Evolutionary conservation across 37 sponge, comb jelly and placozoan genomes (phyloP).

Genomic region (Ephydatia muelleri): DNA sequence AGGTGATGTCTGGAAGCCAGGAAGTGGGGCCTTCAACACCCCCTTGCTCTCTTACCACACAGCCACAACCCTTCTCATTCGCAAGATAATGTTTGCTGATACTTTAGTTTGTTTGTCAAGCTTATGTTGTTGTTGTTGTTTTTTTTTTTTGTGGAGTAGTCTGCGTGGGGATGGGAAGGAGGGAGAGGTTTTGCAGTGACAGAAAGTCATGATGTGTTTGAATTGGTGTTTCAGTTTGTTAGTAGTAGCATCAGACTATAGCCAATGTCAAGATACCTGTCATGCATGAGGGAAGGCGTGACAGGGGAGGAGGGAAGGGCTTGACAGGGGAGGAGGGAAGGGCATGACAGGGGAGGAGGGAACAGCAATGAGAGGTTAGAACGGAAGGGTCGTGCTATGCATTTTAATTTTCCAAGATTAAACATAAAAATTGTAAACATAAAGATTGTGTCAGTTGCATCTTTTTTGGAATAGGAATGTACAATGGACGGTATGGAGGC

Average conservation of each 20-base stretch:
- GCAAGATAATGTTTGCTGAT: background rate
- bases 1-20: background rate
- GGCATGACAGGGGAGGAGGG: background rate
- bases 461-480: no score
- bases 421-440: no score
- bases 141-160: background rate
- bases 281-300: constrained; percentile 5
- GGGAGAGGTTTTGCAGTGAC: background rate
- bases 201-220: background rate
- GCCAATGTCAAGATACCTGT: background rate
- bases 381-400: no score
- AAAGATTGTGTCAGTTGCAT: no score
- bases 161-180: background rate
- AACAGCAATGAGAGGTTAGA: background rate
- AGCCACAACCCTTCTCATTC: background rate
- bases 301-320: background rate
- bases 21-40: background rate
- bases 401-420: no score
- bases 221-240: background rate
- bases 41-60: background rate
- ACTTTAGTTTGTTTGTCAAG: no score
- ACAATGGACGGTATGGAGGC: no score
- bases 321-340: background rate
- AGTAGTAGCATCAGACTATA: background rate
- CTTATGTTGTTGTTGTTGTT: background rate